Evolutionary conservation across 2,888 invertebrate species (phyloP), one percentile per base, ranked within the genome.

Genomic region (Craniophora ligustri): DNA sequence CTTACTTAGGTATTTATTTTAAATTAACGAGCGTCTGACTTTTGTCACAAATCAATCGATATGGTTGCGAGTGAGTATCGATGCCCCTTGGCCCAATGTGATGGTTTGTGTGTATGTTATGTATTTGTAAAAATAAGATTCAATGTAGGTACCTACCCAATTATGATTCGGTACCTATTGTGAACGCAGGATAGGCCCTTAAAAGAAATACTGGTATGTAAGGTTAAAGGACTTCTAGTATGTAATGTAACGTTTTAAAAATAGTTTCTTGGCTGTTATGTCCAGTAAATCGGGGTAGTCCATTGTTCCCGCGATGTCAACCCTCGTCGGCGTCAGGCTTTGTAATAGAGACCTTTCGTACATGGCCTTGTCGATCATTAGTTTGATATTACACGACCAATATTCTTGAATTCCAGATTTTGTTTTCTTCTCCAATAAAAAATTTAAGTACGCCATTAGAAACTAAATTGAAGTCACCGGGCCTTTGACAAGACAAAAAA

Each of bases 231-330:
- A 4, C n/a, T 26, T 26, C 26, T 23, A n/a, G 4, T n/a, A n/a
- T n/a, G n/a, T n/a, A n/a, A 3, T 16, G 6, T 40, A 10, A 31
- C 3, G 11, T 26, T 62, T 28, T 31, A 11, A n/a, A 35, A 42
- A 38, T 31, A 38, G 6, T 31, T 61, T 51, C 5, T 18, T 42
- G n/a, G 10, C 8, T 21, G 14, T 15, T 21, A 32, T 38, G 26
- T 39, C n/a, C 14, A 35, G 21, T 26, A 39, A 40, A 40, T 14
- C 26, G 13, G 16, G 10, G 19, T 44, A n/a, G 10, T 11, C 13
- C 11, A 38, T 61, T 61, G 53, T 51, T 30, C 14, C 41, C 14
- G n/a, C n/a, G 21, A 15, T 34, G 62, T 40, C 30, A 30, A 54
- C 54, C 39, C 39, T 59, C 44, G 34, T 35, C 19, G 39, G 14